A percentile compares a stretch with the other conserved stretches of the same genome.
Conservation (phyloP, 2,113 vertebrate genomes). For the Piliocolobus tephrosceles region DNA sequence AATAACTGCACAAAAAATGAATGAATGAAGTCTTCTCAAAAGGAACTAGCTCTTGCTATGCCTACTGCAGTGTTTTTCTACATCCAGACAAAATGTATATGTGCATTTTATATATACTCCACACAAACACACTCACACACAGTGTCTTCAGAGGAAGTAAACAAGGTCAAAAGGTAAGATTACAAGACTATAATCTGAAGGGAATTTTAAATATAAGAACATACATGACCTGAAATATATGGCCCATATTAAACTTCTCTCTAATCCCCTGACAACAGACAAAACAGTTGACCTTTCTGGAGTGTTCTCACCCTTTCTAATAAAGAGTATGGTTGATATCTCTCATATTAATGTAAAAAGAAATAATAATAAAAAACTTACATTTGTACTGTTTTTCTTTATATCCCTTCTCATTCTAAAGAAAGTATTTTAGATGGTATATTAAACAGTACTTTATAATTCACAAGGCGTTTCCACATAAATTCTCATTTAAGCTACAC, state of each 20-base stretch:
- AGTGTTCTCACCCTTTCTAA: not conserved
- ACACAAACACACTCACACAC: not conserved
- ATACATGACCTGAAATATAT: not conserved
- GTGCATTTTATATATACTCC: not conserved
- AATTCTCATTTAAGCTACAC: conserved; percentile 13
- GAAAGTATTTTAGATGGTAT: not conserved
- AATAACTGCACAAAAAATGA: not conserved
- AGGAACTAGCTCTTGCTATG: not conserved
- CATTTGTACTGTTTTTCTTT: not conserved
- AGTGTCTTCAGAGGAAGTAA: not conserved
- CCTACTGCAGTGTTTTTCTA: not conserved
- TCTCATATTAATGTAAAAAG: not conserved
- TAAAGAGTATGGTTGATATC: not conserved
- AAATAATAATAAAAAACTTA: not conserved
- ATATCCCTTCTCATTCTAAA: not conserved
- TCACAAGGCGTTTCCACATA: conserved; percentile 1
- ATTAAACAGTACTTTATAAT: not conserved
- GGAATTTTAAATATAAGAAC: not conserved
- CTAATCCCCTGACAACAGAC: not conserved
- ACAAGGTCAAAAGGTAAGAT: not conserved
- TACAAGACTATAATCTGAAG: not conserved
- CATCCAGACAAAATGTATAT: not conserved
- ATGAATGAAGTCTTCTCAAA: not conserved
- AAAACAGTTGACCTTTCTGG: not conserved
- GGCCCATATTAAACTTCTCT: not conserved